Base-by-base conservation (phyloP, 1,140 invertebrate species). In the Dendroctonus valens region DNA sequence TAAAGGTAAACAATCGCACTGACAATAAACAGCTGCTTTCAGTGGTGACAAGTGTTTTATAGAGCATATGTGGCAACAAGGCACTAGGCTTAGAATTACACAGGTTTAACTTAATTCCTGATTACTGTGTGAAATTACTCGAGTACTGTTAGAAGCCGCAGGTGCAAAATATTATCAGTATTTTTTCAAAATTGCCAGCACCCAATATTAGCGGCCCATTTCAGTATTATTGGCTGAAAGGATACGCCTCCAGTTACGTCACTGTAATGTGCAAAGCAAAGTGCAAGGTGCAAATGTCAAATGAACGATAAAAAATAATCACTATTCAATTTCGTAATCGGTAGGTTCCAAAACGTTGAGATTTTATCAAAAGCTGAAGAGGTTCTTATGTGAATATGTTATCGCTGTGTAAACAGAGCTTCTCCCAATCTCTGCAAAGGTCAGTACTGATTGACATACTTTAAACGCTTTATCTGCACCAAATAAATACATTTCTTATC, bases 371-470 rank as follows among this genome's bases (percentile, higher is more conserved):
- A 41, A 51, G 52, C 3, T 41, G 15, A 12, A 63, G 42, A 26
- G 42, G 41, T 9, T 63, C 37, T 54, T 54, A 63, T 54, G 52
- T 63, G 44, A 67, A 46, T 8, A 75, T 75, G 74, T 71, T 75
- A 74, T 75, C 74, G 15, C 41, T 70, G 11, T 75, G 71, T 72
- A 75, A 72, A 70, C 69, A 72, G 55, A 66, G 62, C 41, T 65
- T 74, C 9, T 73, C 70, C 15, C 58, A 69, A 38, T 64, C 67
- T 68, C 58, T 75, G 3, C 74, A 75, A 73, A 75, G 74, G 74
- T 75, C 67, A 74, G 74, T 74, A 65, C 62, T 64, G 14, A 58
- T 59, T 70, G 60, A 67, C 54, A 55, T 49, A 37, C 50, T 7
- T 41, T 49, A 69, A 51, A 49, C 12, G 48, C 9, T 44, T 54